These are phyloP conservation scores for Phymanthus crucifer DNA, from an alignment of 92 coral and sea anemone species.

Conservation along the genomic window DNA sequence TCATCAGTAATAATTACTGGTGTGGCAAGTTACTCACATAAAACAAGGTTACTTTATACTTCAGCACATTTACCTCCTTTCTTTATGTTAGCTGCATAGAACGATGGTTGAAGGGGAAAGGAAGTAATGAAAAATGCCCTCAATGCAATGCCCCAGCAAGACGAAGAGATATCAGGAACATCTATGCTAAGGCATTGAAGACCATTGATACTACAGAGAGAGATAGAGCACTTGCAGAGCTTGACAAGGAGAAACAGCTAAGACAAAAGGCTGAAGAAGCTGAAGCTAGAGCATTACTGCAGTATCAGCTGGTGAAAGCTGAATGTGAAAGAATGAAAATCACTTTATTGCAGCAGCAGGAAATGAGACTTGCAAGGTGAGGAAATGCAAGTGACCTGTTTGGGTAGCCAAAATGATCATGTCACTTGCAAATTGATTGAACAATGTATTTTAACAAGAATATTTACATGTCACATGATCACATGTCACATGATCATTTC, in stretches of 20 bases:
- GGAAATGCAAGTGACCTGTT: too few species aligned
- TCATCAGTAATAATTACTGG: too few species aligned
- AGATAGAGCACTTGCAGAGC: constrained; percentile 78
- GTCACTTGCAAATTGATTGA: too few species aligned
- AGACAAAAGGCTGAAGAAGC: constrained; percentile 81
- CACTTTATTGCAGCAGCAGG: constrained; percentile 68
- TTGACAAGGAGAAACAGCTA: constrained; percentile 71
- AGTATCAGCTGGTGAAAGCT: constrained; percentile 72
- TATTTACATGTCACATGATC: too few species aligned
- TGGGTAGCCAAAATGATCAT: too few species aligned
- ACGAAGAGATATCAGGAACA: constrained; percentile 72
- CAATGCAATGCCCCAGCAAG: constrained; percentile 94
- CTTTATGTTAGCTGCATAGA: constrained; percentile 71
- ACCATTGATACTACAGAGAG: constrained; percentile 86
- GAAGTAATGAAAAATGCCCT: constrained; percentile 83
- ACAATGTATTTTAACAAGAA: too few species aligned
- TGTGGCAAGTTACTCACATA: too few species aligned
- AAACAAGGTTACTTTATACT: too few species aligned
- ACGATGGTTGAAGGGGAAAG: constrained; percentile 82
- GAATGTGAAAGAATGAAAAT: constrained; percentile 79
- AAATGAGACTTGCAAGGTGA: constrained; percentile 64
- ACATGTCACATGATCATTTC: too few species aligned
- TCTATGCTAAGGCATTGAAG: constrained; percentile 86
- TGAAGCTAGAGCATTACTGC: constrained; percentile 84
- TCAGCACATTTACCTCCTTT: not conserved